phyloP scores from a whole-genome alignment of 2,113 vertebrate species.

The Chloebia gouldiae region DNA sequence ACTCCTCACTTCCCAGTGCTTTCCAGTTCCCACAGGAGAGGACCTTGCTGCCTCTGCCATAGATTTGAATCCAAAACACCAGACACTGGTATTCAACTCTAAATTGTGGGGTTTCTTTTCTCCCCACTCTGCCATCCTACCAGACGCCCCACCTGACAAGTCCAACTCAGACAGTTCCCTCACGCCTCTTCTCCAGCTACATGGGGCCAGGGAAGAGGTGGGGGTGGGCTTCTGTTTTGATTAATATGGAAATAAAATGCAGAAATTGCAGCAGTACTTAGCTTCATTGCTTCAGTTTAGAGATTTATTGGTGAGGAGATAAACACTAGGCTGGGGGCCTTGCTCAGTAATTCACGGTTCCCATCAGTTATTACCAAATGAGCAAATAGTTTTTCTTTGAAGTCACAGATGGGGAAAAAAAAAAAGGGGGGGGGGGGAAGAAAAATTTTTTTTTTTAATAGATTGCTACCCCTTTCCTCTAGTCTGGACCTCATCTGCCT shows the following conservation, averaged over 20 bases:
- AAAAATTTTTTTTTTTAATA: neutral
- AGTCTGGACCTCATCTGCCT: neutral
- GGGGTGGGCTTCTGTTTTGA: constrained; percentile 27
- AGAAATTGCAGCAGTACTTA: constrained; percentile 52
- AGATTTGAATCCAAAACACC: neutral
- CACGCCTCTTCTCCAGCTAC: neutral
- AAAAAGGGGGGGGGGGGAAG: rapidly evolving
- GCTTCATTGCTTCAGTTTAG: constrained; percentile 57
- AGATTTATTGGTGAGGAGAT: constrained; percentile 68
- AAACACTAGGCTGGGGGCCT: constrained; percentile 50
- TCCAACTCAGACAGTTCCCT: rapidly evolving
- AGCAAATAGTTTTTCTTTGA: constrained; percentile 55
- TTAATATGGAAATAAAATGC: constrained; percentile 72
- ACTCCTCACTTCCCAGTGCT: neutral
- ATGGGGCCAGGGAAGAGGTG: neutral
- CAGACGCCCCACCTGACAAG: neutral
- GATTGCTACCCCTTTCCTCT: neutral
- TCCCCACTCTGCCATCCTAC: too few species aligned
- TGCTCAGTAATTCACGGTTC: constrained; percentile 31
- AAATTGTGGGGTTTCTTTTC: neutral
- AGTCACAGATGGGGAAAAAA: neutral
- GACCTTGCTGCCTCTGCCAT: rapidly evolving
- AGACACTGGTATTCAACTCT: neutral
- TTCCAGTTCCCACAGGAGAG: neutral
- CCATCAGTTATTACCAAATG: constrained; percentile 57